Conservation (phyloP, 2,888 invertebrate species). For the Villa cingulata region DNA sequence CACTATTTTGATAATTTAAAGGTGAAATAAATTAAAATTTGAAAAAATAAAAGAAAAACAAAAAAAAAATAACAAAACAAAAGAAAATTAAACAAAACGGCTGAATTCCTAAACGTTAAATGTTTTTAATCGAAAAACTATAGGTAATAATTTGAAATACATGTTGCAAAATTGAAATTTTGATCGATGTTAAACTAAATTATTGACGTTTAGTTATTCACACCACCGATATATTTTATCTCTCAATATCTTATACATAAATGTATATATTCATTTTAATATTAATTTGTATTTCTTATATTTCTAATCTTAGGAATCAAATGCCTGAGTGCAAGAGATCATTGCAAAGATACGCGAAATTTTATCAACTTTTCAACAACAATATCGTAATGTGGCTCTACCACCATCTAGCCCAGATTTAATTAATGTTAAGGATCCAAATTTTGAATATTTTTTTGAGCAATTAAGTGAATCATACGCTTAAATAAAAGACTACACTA, state of each 20-base stretch:
- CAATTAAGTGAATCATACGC: constrained; percentile 53
- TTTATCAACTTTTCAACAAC: constrained; percentile 52
- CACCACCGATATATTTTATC: too few species aligned
- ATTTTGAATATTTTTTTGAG: constrained; percentile 49
- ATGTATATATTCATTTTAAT: constrained; percentile 28
- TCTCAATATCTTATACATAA: too few species aligned
- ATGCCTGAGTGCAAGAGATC: constrained; percentile 82
- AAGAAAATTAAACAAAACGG: constrained; percentile 10
- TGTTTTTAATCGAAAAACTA: too few species aligned
- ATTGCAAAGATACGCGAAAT: constrained; percentile 70
- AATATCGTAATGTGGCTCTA: constrained; percentile 40
- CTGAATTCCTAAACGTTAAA: too few species aligned
- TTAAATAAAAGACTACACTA: too few species aligned
- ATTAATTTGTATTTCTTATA: constrained; percentile 34
- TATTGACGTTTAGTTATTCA: too few species aligned
- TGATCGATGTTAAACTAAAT: too few species aligned
- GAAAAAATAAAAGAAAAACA: background rate
- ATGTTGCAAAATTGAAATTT: too few species aligned
- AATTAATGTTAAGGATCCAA: constrained; percentile 38
- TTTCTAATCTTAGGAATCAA: constrained; percentile 68
- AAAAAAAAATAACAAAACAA: background rate
- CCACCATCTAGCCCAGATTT: constrained; percentile 32
- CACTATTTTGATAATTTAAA: constrained; percentile 96
- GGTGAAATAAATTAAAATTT: constrained; percentile 39
- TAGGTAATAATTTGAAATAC: too few species aligned